phyloP scores from a whole-genome alignment of 1,140 invertebrate genomes.

The Heliconius hermathena region DNA sequence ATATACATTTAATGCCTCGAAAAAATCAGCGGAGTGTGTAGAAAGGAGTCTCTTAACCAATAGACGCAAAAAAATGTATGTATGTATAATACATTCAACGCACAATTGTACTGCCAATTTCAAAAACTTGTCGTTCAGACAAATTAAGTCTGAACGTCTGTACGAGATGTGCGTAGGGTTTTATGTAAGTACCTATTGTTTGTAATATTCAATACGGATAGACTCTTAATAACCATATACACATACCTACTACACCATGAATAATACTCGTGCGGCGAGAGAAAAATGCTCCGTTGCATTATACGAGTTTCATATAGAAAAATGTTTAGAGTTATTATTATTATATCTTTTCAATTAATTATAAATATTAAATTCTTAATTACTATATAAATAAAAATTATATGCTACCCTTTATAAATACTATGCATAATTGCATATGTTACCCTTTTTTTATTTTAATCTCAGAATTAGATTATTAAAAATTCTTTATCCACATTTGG shows the following conservation, averaged over 20 bases:
- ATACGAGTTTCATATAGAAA: neutral
- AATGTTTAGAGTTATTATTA: neutral
- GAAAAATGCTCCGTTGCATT: neutral
- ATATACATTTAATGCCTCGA: too few relatives aligned
- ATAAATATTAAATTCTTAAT: neutral
- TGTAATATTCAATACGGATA: neutral
- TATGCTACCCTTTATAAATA: too few relatives aligned
- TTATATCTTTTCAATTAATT: neutral
- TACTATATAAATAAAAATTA: too few relatives aligned
- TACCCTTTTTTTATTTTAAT: too few relatives aligned
- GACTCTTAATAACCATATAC: neutral
- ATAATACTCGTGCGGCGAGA: neutral
- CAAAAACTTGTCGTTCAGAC: conserved; percentile 18
- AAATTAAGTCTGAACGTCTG: conserved; percentile 42
- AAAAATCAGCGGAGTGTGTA: too few relatives aligned
- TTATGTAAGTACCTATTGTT: neutral
- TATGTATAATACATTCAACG: too few relatives aligned
- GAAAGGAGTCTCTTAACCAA: too few relatives aligned
- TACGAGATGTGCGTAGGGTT: conserved; percentile 42
- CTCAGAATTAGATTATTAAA: too few relatives aligned
- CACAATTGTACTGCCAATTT: neutral
- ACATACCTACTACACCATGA: neutral
- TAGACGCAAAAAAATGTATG: too few relatives aligned
- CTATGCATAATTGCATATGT: too few relatives aligned
- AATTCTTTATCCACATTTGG: too few relatives aligned